Evolutionary conservation across 2,113 vertebrate species (phyloP), one percentile per base, ranked within the genome.

Genomic region (Salvelinus sp.): DNA sequence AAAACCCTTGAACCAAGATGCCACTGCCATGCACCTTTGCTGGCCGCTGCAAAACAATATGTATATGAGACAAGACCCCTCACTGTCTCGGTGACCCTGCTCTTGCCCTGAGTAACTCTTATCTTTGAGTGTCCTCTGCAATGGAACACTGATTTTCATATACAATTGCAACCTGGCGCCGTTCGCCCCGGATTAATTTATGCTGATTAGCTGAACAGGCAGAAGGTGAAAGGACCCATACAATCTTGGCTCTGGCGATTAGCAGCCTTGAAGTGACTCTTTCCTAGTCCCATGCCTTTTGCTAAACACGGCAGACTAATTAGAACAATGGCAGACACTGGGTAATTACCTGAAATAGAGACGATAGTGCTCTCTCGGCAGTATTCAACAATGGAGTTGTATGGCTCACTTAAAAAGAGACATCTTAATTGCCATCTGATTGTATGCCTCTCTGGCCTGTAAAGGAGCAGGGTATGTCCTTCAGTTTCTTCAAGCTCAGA

Each of bases 391-490:
- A 50, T 70, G 38, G 64, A 47, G 27, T 69, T 82, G 70, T 71
- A 75, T 73, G 74, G 48, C 25, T 77, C 73, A 63, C 74, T 62
- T 73, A 73, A 75, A 82, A 82, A 23, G 33, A 50, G 74, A 69
- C 76, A 69, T 79, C 73, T 78, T 82, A 80, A 80, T 83, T 82
- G 81, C 69, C 44, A 63, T 78, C 70, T 77, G 72, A 76, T 76
- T 81, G 82, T 80, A 57, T 77, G 13, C 27, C 44, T 69, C 13
- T 72, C 44, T 22, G 58, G 58, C 57, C 54, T 79, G 71, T 75
- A 72, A 75, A 72, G 58, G 25, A 69, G 68, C 47, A 14, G 63
- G 22, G 22, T 22, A 12, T 76, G 73, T 79, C 74, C 78, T 83
- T 66, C 69, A 83, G 74, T 16, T 68, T 44, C 73, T 66, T 74